Evolutionary conservation across 2,113 vertebrate genomes (phyloP), one percentile per base, ranked within the genome.

Genomic region (Clarias batrachus): DNA sequence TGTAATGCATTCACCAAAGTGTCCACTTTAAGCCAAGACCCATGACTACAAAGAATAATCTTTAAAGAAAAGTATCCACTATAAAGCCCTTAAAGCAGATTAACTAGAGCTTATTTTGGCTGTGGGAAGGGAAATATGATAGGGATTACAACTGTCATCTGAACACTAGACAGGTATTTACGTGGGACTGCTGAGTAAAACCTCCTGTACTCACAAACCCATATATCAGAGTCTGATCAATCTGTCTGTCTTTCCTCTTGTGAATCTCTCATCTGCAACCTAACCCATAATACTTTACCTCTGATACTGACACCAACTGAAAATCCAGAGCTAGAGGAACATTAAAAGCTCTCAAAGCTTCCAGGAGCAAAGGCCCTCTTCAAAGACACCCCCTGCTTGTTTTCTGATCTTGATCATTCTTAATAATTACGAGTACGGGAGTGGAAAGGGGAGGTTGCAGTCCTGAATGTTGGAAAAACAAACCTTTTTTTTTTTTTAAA

Each of bases 61-160:
- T 11, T 4, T 23, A 52, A 25, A 48, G 71, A 74, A 52, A 48
- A 12, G 21, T 52, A 74, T 74, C 73, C 41, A 76, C 52, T 76
- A n/a, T n/a, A 76, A 76, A 76, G 4, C 73, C 41, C 73, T 52
- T 76, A 48, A n/a, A 76, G 41, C 41, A 76, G 73, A 76, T 76
- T 76, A 52, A n/a, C 41, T 76, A n/a, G 25, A 76, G 23, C 21
- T 76, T 76, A 76, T 14, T 54, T 76, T 76, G 73, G 73, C 41
- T 54, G 41, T 52, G 2, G 41, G 14, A 5, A 52, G 48, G 52
- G 73, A 76, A 76, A 76, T 52, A 76, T 3, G 48, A 76, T 52
- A 54, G 41, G 73, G 41, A n/a, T 76, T 76, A 54, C 73, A 76
- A 5, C 41, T 3, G 41, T 54, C 73, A 48, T 73, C 37, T 23